Evolutionary conservation across 2,113 vertebrate species (phyloP), one percentile per base, ranked within the genome.

Genomic region (Megaceryle maxima): DNA sequence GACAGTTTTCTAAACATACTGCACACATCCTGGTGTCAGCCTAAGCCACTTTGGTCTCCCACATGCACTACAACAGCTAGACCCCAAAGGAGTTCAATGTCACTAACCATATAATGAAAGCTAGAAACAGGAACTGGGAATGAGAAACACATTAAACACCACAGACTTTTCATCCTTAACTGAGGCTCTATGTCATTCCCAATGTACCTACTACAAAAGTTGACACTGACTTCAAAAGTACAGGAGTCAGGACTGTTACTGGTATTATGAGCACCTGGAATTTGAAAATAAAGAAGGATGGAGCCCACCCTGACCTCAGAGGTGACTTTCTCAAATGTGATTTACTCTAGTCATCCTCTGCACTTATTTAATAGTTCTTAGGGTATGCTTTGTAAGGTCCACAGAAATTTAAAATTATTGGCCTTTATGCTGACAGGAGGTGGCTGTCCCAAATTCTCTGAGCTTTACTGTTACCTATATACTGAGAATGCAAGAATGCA

Each of bases 101-200:
- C 66, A 75, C 43, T 28, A 53, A 67, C 16, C 14, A 33, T 11
- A 9, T 3, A 87, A 68, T 0, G 0, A 43, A 55, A 84, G 3
- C 9, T 69, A 50, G 39, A 66, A 64, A 76, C 37, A 44, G 33
- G 57, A 92, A 60, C 13, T 13, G n/a, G 39, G 28, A 91, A 80
- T 21, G 39, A 62, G 55, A 48, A 89, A 68, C 31, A 64, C 16
- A 48, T 22, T 51, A 73, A 81, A 22, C 17, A 57, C 19, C 31
- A 62, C 7, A 13, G 44, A 50, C 22, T 35, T 31, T 28, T 79
- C 43, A 72, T 48, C 26, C 33, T 41, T 69, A 93, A 72, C 11
- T 28, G 11, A 16, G 9, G 6, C 16, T 80, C 66, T 77, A 7
- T 19, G 81, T 53, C 39, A 46, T 80, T 78, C 51, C 67, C 24